Conservation (phyloP, 2,797 vertebrate genomes). For the Tinamus major region DNA sequence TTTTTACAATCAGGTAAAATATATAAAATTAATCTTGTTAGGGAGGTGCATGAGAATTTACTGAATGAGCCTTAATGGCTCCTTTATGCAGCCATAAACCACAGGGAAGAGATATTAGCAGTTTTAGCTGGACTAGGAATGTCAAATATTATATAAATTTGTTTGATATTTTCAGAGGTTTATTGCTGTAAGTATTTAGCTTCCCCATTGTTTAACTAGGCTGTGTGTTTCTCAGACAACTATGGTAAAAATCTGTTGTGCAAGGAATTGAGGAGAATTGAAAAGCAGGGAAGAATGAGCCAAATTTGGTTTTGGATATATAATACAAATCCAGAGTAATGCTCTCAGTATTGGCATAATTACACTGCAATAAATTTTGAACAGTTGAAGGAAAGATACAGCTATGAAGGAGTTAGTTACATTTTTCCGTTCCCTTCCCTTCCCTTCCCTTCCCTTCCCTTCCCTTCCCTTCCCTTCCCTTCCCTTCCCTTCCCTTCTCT, state of each 20-base stretch:
- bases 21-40: conserved; percentile 47
- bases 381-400: not conserved
- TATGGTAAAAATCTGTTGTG: not conserved
- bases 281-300: not conserved
- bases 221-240: conserved; percentile 38
- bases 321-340: not conserved
- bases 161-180: conserved; percentile 51
- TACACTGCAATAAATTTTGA: not conserved
- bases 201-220: conserved; percentile 49
- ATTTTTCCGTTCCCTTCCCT: too few species aligned
- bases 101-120: conserved; percentile 37
- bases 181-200: conserved; percentile 54
- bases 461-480: too few species aligned
- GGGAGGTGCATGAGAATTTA: conserved; percentile 48
- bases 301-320: conserved; percentile 3
- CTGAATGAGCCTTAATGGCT: conserved; percentile 42
- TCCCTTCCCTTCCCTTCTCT: not conserved
- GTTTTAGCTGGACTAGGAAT: conserved; percentile 18
- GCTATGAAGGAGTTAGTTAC: not conserved
- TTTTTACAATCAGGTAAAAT: conserved; percentile 62
- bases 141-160: conserved; percentile 50
- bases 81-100: conserved; percentile 64
- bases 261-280: not conserved
- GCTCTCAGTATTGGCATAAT: not conserved
- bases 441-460: too few species aligned